Conservation (phyloP, 2,888 invertebrate species). For the Pollenia angustigena region DNA sequence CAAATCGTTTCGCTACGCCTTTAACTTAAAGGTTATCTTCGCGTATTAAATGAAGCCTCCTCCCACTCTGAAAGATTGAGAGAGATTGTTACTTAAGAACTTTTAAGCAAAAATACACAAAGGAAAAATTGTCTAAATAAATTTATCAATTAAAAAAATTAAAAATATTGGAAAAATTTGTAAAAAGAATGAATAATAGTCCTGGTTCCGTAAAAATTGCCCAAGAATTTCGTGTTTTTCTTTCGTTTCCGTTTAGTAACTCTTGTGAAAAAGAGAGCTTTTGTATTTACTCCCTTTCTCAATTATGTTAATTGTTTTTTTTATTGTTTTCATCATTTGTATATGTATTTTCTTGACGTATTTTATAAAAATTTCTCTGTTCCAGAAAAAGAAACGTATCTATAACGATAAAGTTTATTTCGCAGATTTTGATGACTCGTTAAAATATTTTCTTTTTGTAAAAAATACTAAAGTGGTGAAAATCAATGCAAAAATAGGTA, state of each 20-base stretch:
- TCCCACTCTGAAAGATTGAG: slow-evolving; percentile 52
- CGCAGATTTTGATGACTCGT: slow-evolving; percentile 72
- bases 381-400: slow-evolving; percentile 41
- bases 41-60: slow-evolving; percentile 61
- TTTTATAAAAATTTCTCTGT: slow-evolving; percentile 44
- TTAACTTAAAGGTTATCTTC: slow-evolving; percentile 73
- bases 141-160: not conserved
- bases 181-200: not conserved
- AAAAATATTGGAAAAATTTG: not conserved
- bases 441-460: slow-evolving; percentile 59
- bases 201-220: not conserved
- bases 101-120: not conserved
- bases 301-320: slow-evolving; percentile 29
- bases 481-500: slow-evolving; percentile 23
- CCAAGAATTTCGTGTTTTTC: slow-evolving; percentile 20
- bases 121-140: slow-evolving; percentile 17
- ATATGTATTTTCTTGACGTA: slow-evolving; percentile 55
- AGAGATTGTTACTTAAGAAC: not conserved
- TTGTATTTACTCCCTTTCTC: slow-evolving; percentile 19
- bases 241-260: slow-evolving; percentile 48
- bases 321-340: slow-evolving; percentile 24
- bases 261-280: slow-evolving; percentile 21
- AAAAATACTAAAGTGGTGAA: slow-evolving; percentile 67
- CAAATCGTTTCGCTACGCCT: slow-evolving; percentile 70
- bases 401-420: slow-evolving; percentile 59